Evolutionary conservation across 1,140 invertebrate genomes (phyloP), one percentile per base, ranked within the genome.

Genomic region (Cyphomyrmex costatus): DNA sequence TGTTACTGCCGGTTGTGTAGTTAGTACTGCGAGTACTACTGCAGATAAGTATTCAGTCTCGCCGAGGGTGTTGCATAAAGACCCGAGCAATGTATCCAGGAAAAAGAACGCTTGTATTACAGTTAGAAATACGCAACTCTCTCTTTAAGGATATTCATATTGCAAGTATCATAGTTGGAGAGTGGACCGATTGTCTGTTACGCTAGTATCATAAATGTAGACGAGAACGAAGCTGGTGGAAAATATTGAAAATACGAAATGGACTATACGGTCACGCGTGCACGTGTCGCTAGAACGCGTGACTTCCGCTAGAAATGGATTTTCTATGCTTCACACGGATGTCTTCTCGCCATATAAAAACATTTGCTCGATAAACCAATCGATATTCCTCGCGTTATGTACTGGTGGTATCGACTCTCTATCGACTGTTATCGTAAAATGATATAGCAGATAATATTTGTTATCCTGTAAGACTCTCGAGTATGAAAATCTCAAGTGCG

Each of bases 241-340:
- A 58, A 86, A 53, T 12, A 16, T 68, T 33, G 33, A 85, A 66
- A 83, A 65, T 88, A 88, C 68, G 53, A 89, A 83, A 78, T 42
- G 36, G 61, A 89, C n/a, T n/a, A n/a, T n/a, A n/a, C 68, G 46
- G 63, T 77, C 71, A 82, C 68, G 84, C 51, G 63, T 82, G 63
- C 58, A 74, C 87, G 56, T 51, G 53, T 56, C 53, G n/a, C 60
- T 61, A 76, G 24, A 12, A 79, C 24, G 36, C 85, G 88, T 87
- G 86, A 90, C 86, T 90, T 90, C 88, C 88, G 85, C 16, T 10
- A 24, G 12, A 77, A n/a, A n/a, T 33, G 2, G 3, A 66, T 60
- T 65, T n/a, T 85, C 21, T 27, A 74, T 51, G 56, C 42, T 14
- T 63, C 10, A 21, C 70, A 33, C 65, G 56, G 19, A 16, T 36